phyloP scores from a whole-genome alignment of 92 coral and sea anemone species.

The Heliopora coerulea region DNA sequence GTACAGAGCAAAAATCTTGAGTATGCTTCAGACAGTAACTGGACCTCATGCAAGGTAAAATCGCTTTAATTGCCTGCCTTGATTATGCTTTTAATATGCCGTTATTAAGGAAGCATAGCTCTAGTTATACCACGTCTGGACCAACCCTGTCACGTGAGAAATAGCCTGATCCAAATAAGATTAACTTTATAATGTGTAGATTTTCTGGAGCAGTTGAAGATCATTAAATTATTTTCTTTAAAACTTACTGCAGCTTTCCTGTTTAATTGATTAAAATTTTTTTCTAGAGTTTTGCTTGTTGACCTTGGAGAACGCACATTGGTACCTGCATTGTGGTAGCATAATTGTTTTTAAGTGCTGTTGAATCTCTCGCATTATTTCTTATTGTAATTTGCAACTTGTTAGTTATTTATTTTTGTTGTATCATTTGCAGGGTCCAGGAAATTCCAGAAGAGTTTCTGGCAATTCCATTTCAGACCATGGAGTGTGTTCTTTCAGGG shows the following conservation, averaged over 20 bases:
- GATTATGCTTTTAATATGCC: no score
- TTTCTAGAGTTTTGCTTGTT: slow-evolving; percentile 74
- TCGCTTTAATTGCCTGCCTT: no score
- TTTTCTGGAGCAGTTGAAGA: no score
- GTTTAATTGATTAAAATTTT: no score
- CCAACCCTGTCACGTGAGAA: no score
- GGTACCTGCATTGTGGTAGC: slow-evolving; percentile 83
- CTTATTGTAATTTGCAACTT: neutral
- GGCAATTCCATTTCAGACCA: slow-evolving; percentile 80
- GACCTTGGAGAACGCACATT: slow-evolving; percentile 89
- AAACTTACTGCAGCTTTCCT: no score
- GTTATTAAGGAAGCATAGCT: no score
- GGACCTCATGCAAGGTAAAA: slow-evolving; percentile 94
- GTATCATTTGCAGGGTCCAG: slow-evolving; percentile 51
- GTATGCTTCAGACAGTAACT: slow-evolving; percentile 69
- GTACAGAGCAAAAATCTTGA: slow-evolving; percentile 90
- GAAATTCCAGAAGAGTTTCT: slow-evolving; percentile 75
- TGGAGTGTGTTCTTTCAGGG: slow-evolving; percentile 79
- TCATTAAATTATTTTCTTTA: no score
- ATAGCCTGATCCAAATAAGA: no score
- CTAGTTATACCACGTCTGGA: no score
- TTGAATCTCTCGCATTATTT: no score
- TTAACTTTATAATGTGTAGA: no score
- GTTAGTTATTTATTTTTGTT: neutral
- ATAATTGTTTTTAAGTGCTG: neutral